Conservation (phyloP, 2,797 vertebrate genomes). For the Spea hammondii region DNA sequence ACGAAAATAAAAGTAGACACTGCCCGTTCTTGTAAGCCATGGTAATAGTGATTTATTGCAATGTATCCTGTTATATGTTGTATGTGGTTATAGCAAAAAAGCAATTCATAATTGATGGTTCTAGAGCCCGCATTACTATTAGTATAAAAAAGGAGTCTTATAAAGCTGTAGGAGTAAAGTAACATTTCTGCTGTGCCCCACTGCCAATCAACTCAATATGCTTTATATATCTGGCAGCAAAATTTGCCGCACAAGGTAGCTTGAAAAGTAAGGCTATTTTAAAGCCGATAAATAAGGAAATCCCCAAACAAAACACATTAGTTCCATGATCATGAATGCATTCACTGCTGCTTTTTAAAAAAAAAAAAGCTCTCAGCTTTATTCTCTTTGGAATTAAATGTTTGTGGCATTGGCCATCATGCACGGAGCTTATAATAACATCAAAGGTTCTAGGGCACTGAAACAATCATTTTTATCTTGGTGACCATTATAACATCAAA, state of each 20-base stretch:
- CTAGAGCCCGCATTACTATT: too few species aligned
- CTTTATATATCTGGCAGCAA: background rate
- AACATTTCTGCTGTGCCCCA: background rate
- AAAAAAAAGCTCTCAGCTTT: background rate
- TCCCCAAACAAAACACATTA: conserved; percentile 27
- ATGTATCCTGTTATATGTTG: too few species aligned
- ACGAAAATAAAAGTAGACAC: too few species aligned
- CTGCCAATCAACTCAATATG: background rate
- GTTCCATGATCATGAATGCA: conserved; percentile 14
- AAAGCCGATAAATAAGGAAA: background rate
- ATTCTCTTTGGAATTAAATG: background rate
- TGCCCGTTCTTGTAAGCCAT: too few species aligned
- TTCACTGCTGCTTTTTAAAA: background rate
- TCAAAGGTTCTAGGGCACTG: background rate
- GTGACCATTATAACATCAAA: background rate
- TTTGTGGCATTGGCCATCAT: background rate
- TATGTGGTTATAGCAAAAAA: too few species aligned
- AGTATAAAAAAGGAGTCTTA: too few species aligned
- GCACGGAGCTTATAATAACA: background rate
- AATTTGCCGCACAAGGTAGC: background rate
- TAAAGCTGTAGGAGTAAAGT: background rate
- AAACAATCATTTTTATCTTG: background rate
- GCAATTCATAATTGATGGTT: too few species aligned
- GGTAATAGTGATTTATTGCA: too few species aligned
- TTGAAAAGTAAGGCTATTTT: background rate